phyloP scores from a whole-genome alignment of 2,113 vertebrate species.

The Corvus moneduloides region DNA sequence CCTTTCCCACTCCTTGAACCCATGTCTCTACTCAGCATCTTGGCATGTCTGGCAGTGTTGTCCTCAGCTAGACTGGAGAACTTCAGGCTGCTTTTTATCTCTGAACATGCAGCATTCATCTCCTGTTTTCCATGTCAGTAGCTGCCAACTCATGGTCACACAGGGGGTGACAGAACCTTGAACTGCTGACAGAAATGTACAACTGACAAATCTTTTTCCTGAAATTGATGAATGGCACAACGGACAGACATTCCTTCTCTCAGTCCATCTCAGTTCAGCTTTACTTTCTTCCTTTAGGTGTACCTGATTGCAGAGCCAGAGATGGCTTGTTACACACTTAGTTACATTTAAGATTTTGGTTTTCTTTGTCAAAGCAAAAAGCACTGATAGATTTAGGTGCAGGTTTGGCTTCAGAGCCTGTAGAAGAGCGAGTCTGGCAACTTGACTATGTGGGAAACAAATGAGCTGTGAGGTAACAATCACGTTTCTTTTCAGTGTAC shows the following conservation, averaged over 20 bases:
- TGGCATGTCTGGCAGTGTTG: background rate
- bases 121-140: background rate
- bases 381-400: background rate
- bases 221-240: background rate
- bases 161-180: background rate
- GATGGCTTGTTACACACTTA: background rate
- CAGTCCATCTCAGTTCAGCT: background rate
- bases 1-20: background rate
- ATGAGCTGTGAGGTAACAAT: background rate
- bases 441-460: background rate
- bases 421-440: background rate
- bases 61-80: background rate
- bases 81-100: background rate
- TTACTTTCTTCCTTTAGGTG: background rate
- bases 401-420: background rate
- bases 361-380: background rate
- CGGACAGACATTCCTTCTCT: background rate
- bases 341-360: background rate
- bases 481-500: background rate
- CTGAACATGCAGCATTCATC: background rate
- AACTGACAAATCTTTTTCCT: background rate
- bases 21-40: background rate
- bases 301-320: background rate
- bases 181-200: background rate
- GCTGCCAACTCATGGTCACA: background rate